Base-by-base conservation (phyloP, 2,113 vertebrate species). In the Entosphenus tridentatus region DNA sequence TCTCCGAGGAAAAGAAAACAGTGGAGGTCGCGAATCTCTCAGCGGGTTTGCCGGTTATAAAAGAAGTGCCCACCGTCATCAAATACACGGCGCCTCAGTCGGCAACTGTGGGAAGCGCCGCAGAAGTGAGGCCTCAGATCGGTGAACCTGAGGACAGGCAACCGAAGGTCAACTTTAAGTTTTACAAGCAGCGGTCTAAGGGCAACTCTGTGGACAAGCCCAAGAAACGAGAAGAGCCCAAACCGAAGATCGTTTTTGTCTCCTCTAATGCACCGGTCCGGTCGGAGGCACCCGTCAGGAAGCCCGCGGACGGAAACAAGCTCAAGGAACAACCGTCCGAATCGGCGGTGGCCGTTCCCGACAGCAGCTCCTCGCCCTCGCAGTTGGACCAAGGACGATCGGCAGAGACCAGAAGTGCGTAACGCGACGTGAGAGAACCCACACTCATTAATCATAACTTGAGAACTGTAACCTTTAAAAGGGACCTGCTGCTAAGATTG, bases 321-420 rank as follows among this genome's bases (percentile, higher is more conserved):
- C n/a, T 10, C 8, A 65, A 65, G 62, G 62, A n/a, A 10, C 62
- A n/a, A 16, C n/a, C 62, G 8, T 16, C 62, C 9, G 62, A 65
- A 21, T 65, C 62, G 62, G 62, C 62, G 8, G 62, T 65, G 8
- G 62, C 62, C n/a, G 62, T 65, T 65, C 62, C 62, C n/a, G 62
- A 65, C 62, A 65, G 62, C 62, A 65, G 62, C 21, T 65, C 62
- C 9, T 65, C 62, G n/a, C 62, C 62, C n/a, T 65, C 62, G 62
- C 62, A 65, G 21, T 21, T 21, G 8, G 62, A 65, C 62, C 62
- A 65, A 21, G 62, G 62, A 65, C 62, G 62, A 9, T 65, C 62
- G 8, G 62, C 62, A 11, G n/a, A 65, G n/a, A 16, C 21, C 62
- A 65, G 21, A 65, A 65, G n/a, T 65, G 62, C n/a, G 62, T 21